phyloP scores from a whole-genome alignment of 2,888 invertebrate species.

The Entomobrya multifasciata region DNA sequence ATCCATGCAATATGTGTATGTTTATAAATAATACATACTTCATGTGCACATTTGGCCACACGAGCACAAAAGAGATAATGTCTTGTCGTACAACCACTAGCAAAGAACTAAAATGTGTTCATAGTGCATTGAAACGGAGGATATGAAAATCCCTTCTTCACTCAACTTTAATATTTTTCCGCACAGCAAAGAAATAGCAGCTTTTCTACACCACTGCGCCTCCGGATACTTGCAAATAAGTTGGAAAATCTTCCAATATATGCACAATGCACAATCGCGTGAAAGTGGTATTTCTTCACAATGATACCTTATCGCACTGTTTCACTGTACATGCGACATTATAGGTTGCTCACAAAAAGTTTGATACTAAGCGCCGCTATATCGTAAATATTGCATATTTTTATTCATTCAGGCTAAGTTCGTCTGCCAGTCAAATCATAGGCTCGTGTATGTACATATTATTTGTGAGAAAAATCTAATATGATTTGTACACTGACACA shows the following conservation, averaged over 20 bases:
- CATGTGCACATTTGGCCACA: constrained; percentile 23
- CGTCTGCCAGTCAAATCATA: constrained; percentile 3
- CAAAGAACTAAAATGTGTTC: too few relatives aligned
- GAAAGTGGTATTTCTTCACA: not conserved
- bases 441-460: constrained; percentile 8
- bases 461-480: not conserved
- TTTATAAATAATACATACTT: not conserved
- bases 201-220: constrained; percentile 58
- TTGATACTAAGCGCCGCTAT: too few relatives aligned
- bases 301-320: not conserved
- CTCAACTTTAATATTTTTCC: constrained; percentile 42
- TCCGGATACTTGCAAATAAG: constrained; percentile 25
- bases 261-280: not conserved
- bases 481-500: not conserved
- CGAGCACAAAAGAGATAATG: constrained; percentile 1
- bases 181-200: constrained; percentile 33
- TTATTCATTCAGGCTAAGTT: not conserved
- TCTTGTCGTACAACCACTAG: too few relatives aligned
- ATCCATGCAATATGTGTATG: too few relatives aligned
- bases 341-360: too few relatives aligned
- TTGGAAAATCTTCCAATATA: not conserved
- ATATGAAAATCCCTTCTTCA: constrained; percentile 47
- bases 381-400: not conserved
- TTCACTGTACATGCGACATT: too few relatives aligned
- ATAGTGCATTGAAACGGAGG: constrained; percentile 8